These are phyloP conservation scores for Gouania willdenowi DNA, from an alignment of 2,797 vertebrate genomes.

Conservation along the genomic window DNA sequence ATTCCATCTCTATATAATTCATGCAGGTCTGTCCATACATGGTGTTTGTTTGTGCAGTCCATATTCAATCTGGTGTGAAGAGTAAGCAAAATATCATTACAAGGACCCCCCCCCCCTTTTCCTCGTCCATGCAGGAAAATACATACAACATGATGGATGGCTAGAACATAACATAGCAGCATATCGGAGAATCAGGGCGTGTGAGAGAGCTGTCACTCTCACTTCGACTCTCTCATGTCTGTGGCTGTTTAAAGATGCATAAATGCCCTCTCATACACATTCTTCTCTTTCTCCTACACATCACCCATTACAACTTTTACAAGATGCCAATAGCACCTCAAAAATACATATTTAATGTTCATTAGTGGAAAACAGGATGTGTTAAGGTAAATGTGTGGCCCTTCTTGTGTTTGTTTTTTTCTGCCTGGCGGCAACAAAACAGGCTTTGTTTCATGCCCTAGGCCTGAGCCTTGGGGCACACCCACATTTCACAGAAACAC, in stretches of 20 bases:
- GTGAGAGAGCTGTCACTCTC: conserved; percentile 31
- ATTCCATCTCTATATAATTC: too few relatives aligned
- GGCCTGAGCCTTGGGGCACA: too few relatives aligned
- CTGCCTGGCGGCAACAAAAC: too few relatives aligned
- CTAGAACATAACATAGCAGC: conserved; percentile 9
- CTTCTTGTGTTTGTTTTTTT: too few relatives aligned
- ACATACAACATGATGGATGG: conserved; percentile 7
- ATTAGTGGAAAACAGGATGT: too few relatives aligned
- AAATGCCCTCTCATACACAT: conserved; percentile 2
- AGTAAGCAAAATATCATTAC: too few relatives aligned
- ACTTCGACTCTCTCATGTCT: not conserved
- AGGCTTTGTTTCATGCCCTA: too few relatives aligned
- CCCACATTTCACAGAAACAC: too few relatives aligned
- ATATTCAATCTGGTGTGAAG: too few relatives aligned
- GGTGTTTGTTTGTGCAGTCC: too few relatives aligned
- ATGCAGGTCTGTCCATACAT: too few relatives aligned
- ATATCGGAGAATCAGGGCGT: conserved; percentile 20
- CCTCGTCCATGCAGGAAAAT: conserved; percentile 1
- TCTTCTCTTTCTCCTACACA: not conserved
- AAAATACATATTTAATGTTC: not conserved
- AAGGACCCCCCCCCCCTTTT: too few relatives aligned
- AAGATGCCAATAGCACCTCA: not conserved
- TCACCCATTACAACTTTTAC: not conserved
- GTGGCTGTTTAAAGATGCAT: conserved; percentile 2
- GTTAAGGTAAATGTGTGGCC: not conserved